Conservation (phyloP, 92 coral and sea anemone species). For the Siderastrea siderea region DNA sequence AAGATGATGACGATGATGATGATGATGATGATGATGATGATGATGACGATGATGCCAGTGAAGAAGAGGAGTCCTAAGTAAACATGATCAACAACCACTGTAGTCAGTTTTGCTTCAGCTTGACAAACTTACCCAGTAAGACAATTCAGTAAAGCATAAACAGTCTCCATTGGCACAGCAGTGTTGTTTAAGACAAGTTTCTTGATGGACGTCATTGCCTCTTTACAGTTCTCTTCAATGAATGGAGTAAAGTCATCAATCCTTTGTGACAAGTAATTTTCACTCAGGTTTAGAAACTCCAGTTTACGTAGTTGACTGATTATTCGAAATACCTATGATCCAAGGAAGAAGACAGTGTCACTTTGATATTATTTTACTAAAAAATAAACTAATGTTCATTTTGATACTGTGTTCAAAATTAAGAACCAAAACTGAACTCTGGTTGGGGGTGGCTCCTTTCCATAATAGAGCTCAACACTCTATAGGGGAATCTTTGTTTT, state of each 20-base stretch:
- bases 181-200: conserved; percentile 90
- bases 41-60: not conserved
- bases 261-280: conserved; percentile 66
- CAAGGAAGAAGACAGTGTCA: not conserved
- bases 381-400: no score
- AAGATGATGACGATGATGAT: not conserved
- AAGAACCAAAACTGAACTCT: no score
- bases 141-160: conserved; percentile 73
- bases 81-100: not conserved
- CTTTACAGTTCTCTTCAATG: conserved; percentile 26
- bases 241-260: conserved; percentile 40
- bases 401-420: no score
- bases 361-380: no score
- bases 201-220: conserved; percentile 49
- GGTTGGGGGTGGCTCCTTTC: no score
- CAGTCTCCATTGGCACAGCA: conserved; percentile 80
- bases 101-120: not conserved
- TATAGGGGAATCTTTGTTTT: no score
- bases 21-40: not conserved
- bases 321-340: conserved; percentile 74
- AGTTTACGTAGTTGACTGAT: conserved; percentile 79
- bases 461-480: no score
- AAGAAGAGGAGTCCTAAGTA: not conserved
- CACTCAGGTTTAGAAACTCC: conserved; percentile 84
- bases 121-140: conserved; percentile 77